Base-by-base conservation (phyloP, 2,888 invertebrate species). In the Schizotus pectinicornis region DNA sequence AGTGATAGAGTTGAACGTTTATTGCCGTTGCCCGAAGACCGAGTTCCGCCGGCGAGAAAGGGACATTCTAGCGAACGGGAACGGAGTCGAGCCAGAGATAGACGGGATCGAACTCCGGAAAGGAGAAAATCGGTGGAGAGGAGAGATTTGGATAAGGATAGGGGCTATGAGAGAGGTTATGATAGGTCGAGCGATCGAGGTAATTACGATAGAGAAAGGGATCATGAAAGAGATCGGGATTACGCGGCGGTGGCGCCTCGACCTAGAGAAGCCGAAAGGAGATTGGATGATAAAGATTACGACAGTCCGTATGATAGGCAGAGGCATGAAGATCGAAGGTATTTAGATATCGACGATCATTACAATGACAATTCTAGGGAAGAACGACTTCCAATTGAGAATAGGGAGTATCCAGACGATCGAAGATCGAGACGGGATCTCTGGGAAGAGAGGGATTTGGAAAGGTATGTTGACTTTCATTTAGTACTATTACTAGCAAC, bases 21-120 rank as follows among this genome's bases (percentile, higher is more conserved):
- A 33, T 74, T 88, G 30, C 87, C 87, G 0, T 80, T 87, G 47
- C 85, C 86, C 8, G 85, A 86, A 58, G 88, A 88, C 67, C 81
- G 89, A 5, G 79, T 88, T 48, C 76, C 79, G 6, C 75, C 78
- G n/a, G 60, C 63, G 11, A 65, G 72, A 7, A 69, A 74, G 35
- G 73, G 73, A 39, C 76, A 76, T 63, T 76, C 77, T 60, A 79
- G 82, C 36, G 84, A 82, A 62, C 79, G 84, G 61, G 84, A 85
- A 60, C 81, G 82, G 68, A 64, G 59, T 45, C 60, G 77, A 11
- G 73, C 72, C n/a, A 62, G 71, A 5, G 69, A 83, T 42, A 77
- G 83, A 12, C 76, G 82, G 63, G 83, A 82, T 1, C 82, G 83
- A 67, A 79, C 82, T 5, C 51, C 67, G 7, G 67, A 67, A 36